These are phyloP conservation scores for Caenorhabditis briggsae DNA, from an alignment of 1,140 invertebrate genomes.

Conservation along the genomic window DNA sequence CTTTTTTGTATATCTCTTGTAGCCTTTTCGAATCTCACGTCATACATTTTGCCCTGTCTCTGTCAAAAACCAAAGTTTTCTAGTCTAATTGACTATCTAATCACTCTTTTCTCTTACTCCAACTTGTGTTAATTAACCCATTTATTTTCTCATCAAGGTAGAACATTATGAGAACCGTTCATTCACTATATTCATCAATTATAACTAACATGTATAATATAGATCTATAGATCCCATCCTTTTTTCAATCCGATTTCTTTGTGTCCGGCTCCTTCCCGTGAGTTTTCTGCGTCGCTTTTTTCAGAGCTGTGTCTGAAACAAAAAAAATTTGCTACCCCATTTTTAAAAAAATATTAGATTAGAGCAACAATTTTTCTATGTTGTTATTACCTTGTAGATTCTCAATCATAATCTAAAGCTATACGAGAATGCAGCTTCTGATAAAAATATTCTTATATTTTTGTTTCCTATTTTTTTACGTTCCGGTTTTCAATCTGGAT, in stretches of 20 bases:
- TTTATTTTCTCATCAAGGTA: neutral
- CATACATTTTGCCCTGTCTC: neutral
- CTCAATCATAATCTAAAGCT: neutral
- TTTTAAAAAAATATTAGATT: neutral
- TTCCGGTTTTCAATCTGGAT: neutral
- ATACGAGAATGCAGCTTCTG: neutral
- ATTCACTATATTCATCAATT: neutral
- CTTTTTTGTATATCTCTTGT: slow-evolving; percentile 3
- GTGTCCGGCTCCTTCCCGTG: neutral
- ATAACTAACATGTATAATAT: slow-evolving; percentile 46
- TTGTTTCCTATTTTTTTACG: neutral
- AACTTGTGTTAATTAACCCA: neutral
- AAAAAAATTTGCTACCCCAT: too few species aligned
- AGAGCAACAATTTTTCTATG: neutral
- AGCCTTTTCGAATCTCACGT: neutral
- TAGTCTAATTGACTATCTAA: neutral
- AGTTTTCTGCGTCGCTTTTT: slow-evolving; percentile 21
- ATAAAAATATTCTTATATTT: slow-evolving; percentile 36
- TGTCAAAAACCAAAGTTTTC: neutral
- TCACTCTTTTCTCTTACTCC: neutral
- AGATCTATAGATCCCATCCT: neutral
- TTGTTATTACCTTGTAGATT: neutral
- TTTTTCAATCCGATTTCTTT: slow-evolving; percentile 44
- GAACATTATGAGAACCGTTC: neutral
- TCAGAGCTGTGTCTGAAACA: slow-evolving; percentile 41